Conservation (phyloP, 2,888 invertebrate genomes). For the Sycophila texana region DNA sequence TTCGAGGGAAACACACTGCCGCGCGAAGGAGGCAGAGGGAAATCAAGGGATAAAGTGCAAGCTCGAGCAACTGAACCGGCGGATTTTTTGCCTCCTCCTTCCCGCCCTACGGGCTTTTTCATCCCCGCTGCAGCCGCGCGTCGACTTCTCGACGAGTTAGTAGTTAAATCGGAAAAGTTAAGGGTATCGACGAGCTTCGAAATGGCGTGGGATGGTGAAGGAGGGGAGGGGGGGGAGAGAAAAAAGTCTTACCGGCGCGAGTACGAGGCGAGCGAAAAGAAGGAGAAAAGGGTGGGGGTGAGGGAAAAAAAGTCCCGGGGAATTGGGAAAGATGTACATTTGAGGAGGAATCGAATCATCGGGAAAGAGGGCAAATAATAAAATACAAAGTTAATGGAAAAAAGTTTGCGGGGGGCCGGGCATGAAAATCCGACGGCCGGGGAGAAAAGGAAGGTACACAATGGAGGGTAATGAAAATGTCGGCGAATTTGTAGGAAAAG, state of each 20-base stretch:
- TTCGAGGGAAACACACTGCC: no score
- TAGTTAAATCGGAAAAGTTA: slow-evolving; percentile 61
- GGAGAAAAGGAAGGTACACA: not conserved
- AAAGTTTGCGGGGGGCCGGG: not conserved
- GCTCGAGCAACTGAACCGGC: not conserved
- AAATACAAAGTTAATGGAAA: slow-evolving; percentile 34
- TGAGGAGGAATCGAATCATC: slow-evolving; percentile 11
- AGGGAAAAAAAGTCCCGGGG: not conserved
- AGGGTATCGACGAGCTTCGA: slow-evolving; percentile 1
- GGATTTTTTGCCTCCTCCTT: not conserved
- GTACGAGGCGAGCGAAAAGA: not conserved
- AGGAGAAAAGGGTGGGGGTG: not conserved
- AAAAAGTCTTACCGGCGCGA: not conserved
- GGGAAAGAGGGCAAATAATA: slow-evolving; percentile 22
- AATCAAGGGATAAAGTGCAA: no score
- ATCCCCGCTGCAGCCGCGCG: slow-evolving; percentile 9
- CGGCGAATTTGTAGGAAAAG: not conserved
- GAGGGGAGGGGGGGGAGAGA: not conserved
- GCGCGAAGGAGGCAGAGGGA: no score
- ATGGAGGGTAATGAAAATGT: slow-evolving; percentile 10
- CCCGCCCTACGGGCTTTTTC: no score
- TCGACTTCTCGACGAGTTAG: slow-evolving; percentile 54
- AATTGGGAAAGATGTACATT: slow-evolving; percentile 7
- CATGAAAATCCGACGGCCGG: not conserved
- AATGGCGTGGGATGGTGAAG: not conserved